Evolutionary conservation across 2,888 invertebrate species (phyloP).

Genomic region (Spodoptera littoralis): DNA sequence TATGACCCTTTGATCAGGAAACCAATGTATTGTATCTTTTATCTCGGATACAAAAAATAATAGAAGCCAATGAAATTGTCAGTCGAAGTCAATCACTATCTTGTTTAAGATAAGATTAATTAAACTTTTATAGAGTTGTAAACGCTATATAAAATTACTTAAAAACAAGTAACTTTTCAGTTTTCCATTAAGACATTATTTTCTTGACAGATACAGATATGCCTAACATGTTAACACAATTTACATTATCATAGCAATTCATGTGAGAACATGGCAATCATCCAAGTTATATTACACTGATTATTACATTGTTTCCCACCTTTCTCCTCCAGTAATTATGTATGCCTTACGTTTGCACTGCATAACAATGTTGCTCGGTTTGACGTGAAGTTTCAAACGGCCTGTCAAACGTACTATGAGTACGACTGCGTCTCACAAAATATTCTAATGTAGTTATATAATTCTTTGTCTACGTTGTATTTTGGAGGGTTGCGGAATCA

Average conservation of each 20-base stretch:
- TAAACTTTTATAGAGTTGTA: too few species aligned
- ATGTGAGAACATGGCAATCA: constrained; percentile 25
- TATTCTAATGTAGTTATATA: constrained; percentile 46
- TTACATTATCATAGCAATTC: constrained; percentile 21
- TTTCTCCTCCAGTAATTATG: constrained; percentile 51
- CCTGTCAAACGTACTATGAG: constrained; percentile 29
- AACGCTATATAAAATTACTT: too few species aligned
- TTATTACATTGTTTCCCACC: constrained; percentile 44
- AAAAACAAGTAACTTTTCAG: too few species aligned
- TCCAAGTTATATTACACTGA: constrained; percentile 40
- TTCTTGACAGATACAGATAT: too few species aligned
- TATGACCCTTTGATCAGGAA: too few species aligned
- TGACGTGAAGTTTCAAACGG: constrained; percentile 44
- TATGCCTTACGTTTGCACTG: constrained; percentile 41
- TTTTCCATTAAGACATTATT: too few species aligned
- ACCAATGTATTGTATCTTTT: too few species aligned
- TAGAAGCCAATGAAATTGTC: too few species aligned
- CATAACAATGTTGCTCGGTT: constrained; percentile 49
- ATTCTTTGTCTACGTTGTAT: constrained; percentile 38
- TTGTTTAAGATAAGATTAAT: too few species aligned
- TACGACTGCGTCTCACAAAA: constrained; percentile 39
- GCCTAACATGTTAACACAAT: constrained; percentile 5
- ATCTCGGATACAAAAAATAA: too few species aligned
- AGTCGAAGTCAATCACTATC: too few species aligned
- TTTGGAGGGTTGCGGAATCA: constrained; percentile 64